Evolutionary conservation across 1,140 invertebrate species (phyloP), one percentile per base, ranked within the genome.

Genomic region (Ceratosolen fusciceps): DNA sequence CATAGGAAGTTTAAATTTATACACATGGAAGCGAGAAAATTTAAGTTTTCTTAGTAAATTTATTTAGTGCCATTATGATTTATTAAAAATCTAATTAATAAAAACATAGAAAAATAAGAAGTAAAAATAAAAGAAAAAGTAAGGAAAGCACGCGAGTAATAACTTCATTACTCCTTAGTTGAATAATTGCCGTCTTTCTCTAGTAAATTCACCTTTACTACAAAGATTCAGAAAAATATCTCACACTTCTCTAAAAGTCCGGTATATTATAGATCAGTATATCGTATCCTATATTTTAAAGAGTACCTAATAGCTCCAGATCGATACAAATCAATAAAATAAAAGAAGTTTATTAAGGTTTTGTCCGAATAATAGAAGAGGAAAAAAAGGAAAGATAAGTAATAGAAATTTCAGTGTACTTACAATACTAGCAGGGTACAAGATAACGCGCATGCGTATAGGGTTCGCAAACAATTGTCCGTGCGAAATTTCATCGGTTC

Each of bases 401-500:
- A 3, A 3, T 1, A 56, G 54, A 56, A 56, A 24, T 56, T 24
- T 2, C 4, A 56, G 24, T 26, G 7, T 0, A 3, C 1, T 12
- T 12, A 29, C 9, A 31, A 60, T 19, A 14, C 1, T 26, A 14
- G 8, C 0, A 60, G 24, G 26, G 26, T 5, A 60, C 8, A 31
- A 60, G 56, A 60, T 60, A 37, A 47, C 10, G n/a, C 19, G 2
- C 9, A 24, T 67, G 10, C n/a, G 19, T 70, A 49, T 14, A 14
- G 12, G 47, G 39, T 24, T 0, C 16, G 54, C 56, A 77, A n/a
- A n/a, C 80, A 80, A 85, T 75, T 74, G 77, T 83, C 60, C 26
- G 16, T 29, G 70, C 14, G 49, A 52, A 72, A 72, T 72, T 72
- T 21, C 29, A 67, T 39, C 39, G 19, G 14, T 14, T 37, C 70